Percentiles rank a stretch among this genome's conserved stretches.
phyloP scores from a whole-genome alignment of 2,797 vertebrate genomes.

The Aselliscus stoliczkanus region DNA sequence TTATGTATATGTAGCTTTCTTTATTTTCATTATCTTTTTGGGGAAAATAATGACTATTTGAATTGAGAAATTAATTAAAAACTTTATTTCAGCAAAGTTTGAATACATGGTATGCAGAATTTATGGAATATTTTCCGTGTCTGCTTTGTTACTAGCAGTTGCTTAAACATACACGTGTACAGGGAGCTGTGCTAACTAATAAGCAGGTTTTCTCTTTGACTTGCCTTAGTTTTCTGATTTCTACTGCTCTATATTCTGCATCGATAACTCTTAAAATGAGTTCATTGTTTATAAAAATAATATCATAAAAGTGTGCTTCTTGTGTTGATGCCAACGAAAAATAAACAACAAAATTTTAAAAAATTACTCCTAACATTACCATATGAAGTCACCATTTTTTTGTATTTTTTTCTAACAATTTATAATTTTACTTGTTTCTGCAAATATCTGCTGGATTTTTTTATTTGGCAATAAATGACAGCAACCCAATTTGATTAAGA shows the following conservation, averaged over 20 bases:
- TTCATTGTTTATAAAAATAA: neutral
- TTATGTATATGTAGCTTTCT: neutral
- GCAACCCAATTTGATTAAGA: neutral
- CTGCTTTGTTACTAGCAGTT: neutral
- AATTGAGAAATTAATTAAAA: neutral
- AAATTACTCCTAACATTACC: neutral
- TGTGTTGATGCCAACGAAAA: neutral
- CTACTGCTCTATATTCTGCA: too few species aligned
- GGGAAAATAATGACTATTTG: neutral
- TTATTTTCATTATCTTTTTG: neutral
- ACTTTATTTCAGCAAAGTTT: neutral
- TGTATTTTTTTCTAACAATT: neutral
- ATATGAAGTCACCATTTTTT: neutral
- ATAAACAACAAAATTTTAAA: neutral
- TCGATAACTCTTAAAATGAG: neutral
- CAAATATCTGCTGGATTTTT: neutral
- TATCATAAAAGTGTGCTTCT: neutral
- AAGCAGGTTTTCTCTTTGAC: neutral
- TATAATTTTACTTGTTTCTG: neutral
- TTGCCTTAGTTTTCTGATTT: neutral
- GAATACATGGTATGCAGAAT: accelerated
- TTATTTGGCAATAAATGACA: neutral
- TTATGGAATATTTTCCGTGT: neutral
- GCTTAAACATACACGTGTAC: neutral
- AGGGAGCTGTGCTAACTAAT: neutral